Evolutionary conservation across 2,797 vertebrate species (phyloP), one percentile per base, ranked within the genome.

Genomic region (Phoxinus dragarum): DNA sequence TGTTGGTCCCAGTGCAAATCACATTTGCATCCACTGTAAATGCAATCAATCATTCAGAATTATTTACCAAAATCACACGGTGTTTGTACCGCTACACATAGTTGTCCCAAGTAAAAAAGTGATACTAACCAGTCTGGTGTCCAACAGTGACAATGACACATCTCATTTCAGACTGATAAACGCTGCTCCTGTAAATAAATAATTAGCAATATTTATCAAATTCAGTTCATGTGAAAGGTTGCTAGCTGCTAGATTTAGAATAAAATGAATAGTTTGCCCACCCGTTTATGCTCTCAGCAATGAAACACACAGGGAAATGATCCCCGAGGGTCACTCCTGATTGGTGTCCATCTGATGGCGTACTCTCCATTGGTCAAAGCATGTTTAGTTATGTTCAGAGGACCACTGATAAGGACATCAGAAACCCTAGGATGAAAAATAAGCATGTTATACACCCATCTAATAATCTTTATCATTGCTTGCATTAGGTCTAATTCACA

Each of bases 121-220:
- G 4, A 42, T n/a, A 84, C 91, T 89, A 52, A 93, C 92, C 75
- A 49, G 23, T 2, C 19, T 21, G 1, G 0, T 0, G 42, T 44
- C 10, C 52, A 66, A 94, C 81, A 0, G 80, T 36, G 34, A 94
- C 82, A 11, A 93, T 1, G 16, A 94, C 90, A 72, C 94, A 95
- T 86, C 93, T 92, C 92, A 95, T 91, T 81, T 94, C 94, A 1
- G 94, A 93, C 81, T 94, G 93, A 88, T 91, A 94, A 42, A 90
- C 1, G 0, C 21, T 38, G 4, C n/a, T 69, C 80, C 93, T 94
- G 82, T 87, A 73, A 67, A 61, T 42, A 27, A 44, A 44, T 11
- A 42, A 16, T 23, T 11, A 19, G 19, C 7, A 56, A 59, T 69
- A 36, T 19, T 66, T 34, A 9, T 42, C 6, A 6, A 36, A 8